phyloP scores from a whole-genome alignment of 2,797 vertebrate species.

The Benthosema pterotum region DNA sequence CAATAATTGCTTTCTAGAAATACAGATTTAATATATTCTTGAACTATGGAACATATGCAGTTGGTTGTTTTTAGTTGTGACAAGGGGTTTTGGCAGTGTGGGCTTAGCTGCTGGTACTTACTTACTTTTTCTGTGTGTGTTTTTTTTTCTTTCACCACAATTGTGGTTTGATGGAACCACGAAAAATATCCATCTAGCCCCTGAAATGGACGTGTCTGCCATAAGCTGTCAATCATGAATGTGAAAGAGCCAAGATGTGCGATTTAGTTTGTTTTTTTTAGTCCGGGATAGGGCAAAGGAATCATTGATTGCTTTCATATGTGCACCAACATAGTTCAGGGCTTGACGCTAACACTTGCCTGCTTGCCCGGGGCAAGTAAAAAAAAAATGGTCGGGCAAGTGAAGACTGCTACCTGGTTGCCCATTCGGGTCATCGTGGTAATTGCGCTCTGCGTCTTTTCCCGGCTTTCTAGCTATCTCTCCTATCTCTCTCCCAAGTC shows the following conservation, averaged over 20 bases:
- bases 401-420: too few relatives aligned
- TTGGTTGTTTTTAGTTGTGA: conserved; percentile 17
- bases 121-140: neutral
- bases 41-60: conserved; percentile 14
- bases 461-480: too few relatives aligned
- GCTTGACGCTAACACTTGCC: too few relatives aligned
- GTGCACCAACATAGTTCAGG: conserved; percentile 37
- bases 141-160: conserved; percentile 21
- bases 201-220: conserved; percentile 41
- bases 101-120: conserved; percentile 2
- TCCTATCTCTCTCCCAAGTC: too few relatives aligned
- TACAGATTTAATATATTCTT: neutral
- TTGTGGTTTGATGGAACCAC: conserved; percentile 49
- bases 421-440: too few relatives aligned
- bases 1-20: conserved; percentile 1
- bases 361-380: too few relatives aligned
- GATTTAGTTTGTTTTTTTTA: conserved; percentile 33
- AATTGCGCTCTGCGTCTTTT: too few relatives aligned
- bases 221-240: conserved; percentile 26
- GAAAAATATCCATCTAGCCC: conserved; percentile 45
- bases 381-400: too few relatives aligned
- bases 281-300: conserved; percentile 20
- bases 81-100: conserved; percentile 5
- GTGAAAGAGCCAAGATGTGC: conserved; percentile 37
- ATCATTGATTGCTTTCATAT: conserved; percentile 59